These are phyloP conservation scores for Cromileptes altivelis DNA, from an alignment of 2,113 vertebrate species.

Conservation along the genomic window DNA sequence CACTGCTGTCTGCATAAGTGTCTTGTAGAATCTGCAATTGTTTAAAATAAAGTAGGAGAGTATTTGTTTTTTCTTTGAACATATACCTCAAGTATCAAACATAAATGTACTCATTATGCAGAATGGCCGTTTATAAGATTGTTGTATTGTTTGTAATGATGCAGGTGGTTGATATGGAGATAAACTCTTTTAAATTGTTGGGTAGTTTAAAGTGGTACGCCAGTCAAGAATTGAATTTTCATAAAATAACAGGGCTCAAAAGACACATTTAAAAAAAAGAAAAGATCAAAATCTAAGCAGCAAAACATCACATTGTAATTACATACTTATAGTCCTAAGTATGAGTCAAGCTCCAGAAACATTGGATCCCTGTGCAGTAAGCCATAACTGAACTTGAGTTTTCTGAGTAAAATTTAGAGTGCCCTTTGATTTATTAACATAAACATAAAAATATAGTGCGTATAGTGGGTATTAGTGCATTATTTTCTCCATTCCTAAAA, in stretches of 20 bases:
- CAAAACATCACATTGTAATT: background rate
- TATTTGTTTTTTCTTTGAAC: background rate
- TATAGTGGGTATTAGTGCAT: no score
- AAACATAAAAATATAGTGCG: no score
- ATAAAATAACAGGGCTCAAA: background rate
- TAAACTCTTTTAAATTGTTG: background rate
- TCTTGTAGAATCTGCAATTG: background rate
- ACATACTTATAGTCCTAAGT: background rate
- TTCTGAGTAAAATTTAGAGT: background rate
- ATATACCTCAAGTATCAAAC: background rate
- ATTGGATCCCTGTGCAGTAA: no score
- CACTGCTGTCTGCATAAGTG: background rate
- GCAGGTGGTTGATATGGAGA: background rate
- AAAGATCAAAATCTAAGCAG: background rate
- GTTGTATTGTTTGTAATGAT: background rate
- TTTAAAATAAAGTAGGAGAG: background rate
- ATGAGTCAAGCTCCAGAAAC: background rate
- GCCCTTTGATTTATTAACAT: background rate
- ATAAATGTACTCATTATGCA: background rate
- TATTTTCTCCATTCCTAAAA: background rate
- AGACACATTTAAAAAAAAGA: background rate
- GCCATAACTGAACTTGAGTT: background rate
- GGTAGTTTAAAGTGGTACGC: background rate
- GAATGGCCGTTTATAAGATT: background rate
- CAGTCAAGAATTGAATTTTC: background rate